phyloP scores from a whole-genome alignment of 2,888 invertebrate species.

The Itoplectis maculator region DNA sequence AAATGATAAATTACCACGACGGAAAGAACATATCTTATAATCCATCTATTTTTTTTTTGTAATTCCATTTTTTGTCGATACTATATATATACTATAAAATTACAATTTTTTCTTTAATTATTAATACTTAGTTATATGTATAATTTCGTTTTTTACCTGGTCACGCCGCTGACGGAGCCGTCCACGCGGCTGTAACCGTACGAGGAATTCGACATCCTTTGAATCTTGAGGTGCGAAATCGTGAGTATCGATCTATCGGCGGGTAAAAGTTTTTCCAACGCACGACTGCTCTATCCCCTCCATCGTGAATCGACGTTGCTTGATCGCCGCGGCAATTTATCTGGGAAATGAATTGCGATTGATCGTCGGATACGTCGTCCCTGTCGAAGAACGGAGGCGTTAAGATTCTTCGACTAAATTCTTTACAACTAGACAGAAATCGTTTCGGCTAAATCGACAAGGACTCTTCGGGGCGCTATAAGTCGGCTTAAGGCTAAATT shows the following conservation, averaged over 20 bases:
- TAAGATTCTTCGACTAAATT: constrained; percentile 14
- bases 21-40: background rate
- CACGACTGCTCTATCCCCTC: constrained; percentile 30
- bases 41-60: too few relatives aligned
- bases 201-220: constrained; percentile 61
- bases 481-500: constrained; percentile 10
- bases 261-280: constrained; percentile 11
- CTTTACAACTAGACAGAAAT: background rate
- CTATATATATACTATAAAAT: background rate
- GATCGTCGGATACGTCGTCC: background rate
- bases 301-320: constrained; percentile 42
- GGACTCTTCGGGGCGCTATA: background rate
- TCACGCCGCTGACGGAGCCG: constrained; percentile 59
- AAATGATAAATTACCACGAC: background rate
- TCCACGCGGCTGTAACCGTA: constrained; percentile 64
- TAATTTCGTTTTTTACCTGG: constrained; percentile 40
- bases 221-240: background rate
- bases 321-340: constrained; percentile 33
- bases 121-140: background rate
- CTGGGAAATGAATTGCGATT: constrained; percentile 43
- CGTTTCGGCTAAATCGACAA: background rate
- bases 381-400: background rate
- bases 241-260: background rate
- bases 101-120: too few relatives aligned
- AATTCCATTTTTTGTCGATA: background rate